These are phyloP conservation scores for Albula glossodonta DNA, from an alignment of 2,113 vertebrate species.

Conservation along the genomic window DNA sequence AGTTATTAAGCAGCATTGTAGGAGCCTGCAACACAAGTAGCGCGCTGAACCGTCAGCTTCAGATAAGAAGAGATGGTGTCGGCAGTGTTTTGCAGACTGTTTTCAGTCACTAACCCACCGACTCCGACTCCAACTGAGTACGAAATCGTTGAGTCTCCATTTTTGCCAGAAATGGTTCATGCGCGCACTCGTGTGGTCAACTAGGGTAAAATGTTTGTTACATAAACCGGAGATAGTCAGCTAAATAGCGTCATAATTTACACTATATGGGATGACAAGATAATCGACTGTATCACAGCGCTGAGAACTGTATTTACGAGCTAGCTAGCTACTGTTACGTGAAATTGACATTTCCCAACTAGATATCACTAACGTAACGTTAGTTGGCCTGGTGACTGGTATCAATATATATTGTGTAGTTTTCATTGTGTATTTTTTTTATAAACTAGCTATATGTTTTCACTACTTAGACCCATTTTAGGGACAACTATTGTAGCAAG, in stretches of 20 bases:
- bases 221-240: not conserved
- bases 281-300: not conserved
- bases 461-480: too few relatives aligned
- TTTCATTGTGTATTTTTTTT: too few relatives aligned
- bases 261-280: not conserved
- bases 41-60: constrained; percentile 45
- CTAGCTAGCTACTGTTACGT: too few relatives aligned
- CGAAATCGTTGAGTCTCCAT: constrained; percentile 33
- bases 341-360: too few relatives aligned
- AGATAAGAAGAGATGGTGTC: constrained; percentile 21
- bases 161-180: constrained; percentile 47
- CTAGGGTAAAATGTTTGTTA: not conserved
- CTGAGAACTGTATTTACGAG: not conserved
- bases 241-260: not conserved
- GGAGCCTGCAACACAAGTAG: constrained; percentile 18
- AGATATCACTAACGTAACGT: too few relatives aligned
- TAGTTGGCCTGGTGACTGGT: too few relatives aligned
- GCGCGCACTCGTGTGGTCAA: constrained; percentile 62
- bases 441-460: too few relatives aligned
- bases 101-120: constrained; percentile 38
- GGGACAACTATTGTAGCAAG: too few relatives aligned
- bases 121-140: constrained; percentile 48
- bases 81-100: constrained; percentile 30
- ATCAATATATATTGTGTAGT: too few relatives aligned
- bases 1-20: constrained; percentile 55